Evolutionary conservation across 23 tunicate species (phyloP).

Genomic region (Clavelina lepadiformis): DNA sequence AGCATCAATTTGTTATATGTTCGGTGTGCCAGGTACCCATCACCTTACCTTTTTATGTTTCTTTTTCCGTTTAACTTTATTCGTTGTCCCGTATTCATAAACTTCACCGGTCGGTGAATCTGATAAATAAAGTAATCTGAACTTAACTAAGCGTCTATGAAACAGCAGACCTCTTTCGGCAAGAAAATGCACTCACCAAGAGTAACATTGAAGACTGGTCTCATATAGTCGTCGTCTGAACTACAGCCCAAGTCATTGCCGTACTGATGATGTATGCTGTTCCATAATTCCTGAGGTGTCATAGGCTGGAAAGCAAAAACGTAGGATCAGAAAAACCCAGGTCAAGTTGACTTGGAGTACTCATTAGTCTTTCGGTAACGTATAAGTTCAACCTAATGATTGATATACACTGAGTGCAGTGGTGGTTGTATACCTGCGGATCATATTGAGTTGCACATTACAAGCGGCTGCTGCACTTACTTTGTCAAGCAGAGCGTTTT

Average conservation of each 20-base stretch:
- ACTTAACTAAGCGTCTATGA: neutral
- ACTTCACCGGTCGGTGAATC: conserved; percentile 8
- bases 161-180: neutral
- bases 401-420: too few species aligned
- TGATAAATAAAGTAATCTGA: neutral
- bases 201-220: conserved; percentile 15
- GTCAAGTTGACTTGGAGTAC: too few species aligned
- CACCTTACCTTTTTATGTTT: too few species aligned
- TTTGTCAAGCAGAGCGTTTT: conserved; percentile 67
- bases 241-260: conserved; percentile 87
- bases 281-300: conserved; percentile 81
- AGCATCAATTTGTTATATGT: too few species aligned
- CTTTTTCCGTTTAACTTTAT: conserved; percentile 20
- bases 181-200: neutral
- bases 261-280: conserved; percentile 42
- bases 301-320: conserved; percentile 75
- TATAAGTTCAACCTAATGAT: too few species aligned
- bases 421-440: too few species aligned
- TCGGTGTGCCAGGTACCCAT: too few species aligned
- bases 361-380: too few species aligned
- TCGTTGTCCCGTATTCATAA: conserved; percentile 38
- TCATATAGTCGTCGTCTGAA: conserved; percentile 87
- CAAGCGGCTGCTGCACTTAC: too few species aligned
- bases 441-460: too few species aligned
- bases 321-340: too few species aligned